Percentiles rank a stretch among this genome's conserved stretches.
Evolutionary conservation across 2,797 vertebrate species (phyloP).

Genomic region (Schizopygopsis malacanthus): DNA sequence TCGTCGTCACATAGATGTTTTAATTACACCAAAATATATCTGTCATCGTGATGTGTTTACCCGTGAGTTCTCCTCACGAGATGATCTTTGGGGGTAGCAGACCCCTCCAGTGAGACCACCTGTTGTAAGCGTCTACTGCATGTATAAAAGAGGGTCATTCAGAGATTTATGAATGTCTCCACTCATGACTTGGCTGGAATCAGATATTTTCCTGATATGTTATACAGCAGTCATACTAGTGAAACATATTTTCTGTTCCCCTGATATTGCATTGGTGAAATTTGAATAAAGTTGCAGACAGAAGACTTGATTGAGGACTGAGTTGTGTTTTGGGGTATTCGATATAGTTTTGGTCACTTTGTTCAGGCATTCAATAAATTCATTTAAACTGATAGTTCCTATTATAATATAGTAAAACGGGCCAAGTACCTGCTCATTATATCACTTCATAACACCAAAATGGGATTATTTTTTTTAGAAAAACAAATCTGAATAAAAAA

Average conservation of each 20-base stretch:
- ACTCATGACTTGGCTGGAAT: slow-evolving; percentile 12
- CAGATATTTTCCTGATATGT: slow-evolving; percentile 4
- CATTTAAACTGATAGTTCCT: neutral
- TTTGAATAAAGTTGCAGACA: neutral
- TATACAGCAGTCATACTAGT: slow-evolving; percentile 2
- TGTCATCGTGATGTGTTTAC: neutral
- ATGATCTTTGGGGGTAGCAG: slow-evolving; percentile 16
- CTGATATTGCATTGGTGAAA: slow-evolving; percentile 1
- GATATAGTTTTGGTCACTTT: neutral
- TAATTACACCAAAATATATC: neutral
- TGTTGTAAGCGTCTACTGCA: neutral
- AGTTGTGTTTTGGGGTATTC: neutral
- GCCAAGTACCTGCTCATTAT: neutral
- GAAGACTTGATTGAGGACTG: neutral
- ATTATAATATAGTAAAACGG: neutral
- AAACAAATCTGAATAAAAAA: neutral
- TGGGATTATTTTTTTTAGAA: neutral
- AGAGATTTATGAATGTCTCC: slow-evolving; percentile 30
- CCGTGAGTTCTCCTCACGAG: neutral
- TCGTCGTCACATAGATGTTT: slow-evolving; percentile 14
- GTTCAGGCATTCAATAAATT: neutral
- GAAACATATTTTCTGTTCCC: neutral
- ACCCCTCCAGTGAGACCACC: slow-evolving; percentile 7
- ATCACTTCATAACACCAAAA: neutral
- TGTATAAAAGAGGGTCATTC: slow-evolving; percentile 18